Evolutionary conservation across 2,113 vertebrate genomes (phyloP).

Genomic region (Apteryx mantelli): DNA sequence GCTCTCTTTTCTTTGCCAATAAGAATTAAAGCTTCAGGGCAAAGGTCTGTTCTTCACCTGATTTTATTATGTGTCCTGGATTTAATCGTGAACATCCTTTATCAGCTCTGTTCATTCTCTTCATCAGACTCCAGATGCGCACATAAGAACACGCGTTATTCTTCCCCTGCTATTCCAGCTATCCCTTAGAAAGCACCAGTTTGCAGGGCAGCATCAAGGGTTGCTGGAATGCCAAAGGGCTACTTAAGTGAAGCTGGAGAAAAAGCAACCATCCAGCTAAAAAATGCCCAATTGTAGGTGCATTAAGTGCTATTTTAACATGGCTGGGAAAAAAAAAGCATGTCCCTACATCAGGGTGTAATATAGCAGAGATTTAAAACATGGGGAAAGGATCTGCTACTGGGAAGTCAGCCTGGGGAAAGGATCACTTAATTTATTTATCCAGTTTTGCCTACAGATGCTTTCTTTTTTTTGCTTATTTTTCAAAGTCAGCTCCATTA

Average conservation of each 20-base stretch:
- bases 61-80: constrained; percentile 31
- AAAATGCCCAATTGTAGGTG: background rate
- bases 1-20: background rate
- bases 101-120: constrained; percentile 17
- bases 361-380: background rate
- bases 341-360: background rate
- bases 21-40: background rate
- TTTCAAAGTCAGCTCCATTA: background rate
- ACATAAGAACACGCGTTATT: background rate
- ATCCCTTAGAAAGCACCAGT: background rate
- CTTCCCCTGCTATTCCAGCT: background rate
- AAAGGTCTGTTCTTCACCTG: background rate
- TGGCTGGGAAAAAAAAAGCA: background rate
- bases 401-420: background rate
- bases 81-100: constrained; percentile 32
- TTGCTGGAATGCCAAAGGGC: background rate
- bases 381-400: background rate
- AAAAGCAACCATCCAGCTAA: background rate
- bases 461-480: background rate
- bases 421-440: background rate
- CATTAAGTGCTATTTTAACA: background rate
- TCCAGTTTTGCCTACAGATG: background rate
- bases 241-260: background rate
- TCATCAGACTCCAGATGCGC: background rate
- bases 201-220: background rate